phyloP scores from a whole-genome alignment of 2,888 invertebrate species.

The Agrotis segetum region DNA sequence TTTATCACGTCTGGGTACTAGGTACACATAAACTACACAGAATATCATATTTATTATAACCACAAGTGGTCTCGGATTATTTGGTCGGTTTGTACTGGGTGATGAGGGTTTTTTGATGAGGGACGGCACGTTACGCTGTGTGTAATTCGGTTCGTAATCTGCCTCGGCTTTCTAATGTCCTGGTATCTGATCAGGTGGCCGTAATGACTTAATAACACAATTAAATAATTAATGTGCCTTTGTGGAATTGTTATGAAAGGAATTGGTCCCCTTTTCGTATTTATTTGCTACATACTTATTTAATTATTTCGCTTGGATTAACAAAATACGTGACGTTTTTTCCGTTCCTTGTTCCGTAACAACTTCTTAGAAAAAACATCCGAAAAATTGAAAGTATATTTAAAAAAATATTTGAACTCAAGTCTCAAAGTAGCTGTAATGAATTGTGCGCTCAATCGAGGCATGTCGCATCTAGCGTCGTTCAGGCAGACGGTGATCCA shows the following conservation, averaged over 20 bases:
- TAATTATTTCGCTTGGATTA: conserved; percentile 8
- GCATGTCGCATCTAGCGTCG: conserved; percentile 32
- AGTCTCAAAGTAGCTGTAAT: conserved; percentile 19
- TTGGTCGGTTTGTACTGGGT: conserved; percentile 75
- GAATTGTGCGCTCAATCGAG: conserved; percentile 23
- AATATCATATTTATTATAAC: conserved; percentile 74
- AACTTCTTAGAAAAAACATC: not conserved
- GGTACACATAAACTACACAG: conserved; percentile 70
- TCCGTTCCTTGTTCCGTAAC: not conserved
- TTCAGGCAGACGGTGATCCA: conserved; percentile 30
- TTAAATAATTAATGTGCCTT: conserved; percentile 35
- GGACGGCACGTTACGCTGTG: conserved; percentile 74
- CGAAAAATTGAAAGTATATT: conserved; percentile 1
- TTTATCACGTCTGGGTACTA: conserved; percentile 66
- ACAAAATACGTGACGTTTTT: conserved; percentile 3
- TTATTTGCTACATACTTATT: conserved; percentile 3
- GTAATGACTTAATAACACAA: conserved; percentile 67
- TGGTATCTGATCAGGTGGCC: conserved; percentile 70
- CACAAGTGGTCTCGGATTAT: conserved; percentile 72
- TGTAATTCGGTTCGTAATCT: conserved; percentile 78
- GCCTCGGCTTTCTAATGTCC: conserved; percentile 71
- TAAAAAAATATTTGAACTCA: conserved; percentile 2
- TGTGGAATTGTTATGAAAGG: conserved; percentile 47
- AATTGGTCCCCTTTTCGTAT: conserved; percentile 34
- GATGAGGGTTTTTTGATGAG: conserved; percentile 84